Conservation (phyloP, 37 sponge, comb jelly and placozoan genomes). For the Chondrosia reniformis region DNA sequence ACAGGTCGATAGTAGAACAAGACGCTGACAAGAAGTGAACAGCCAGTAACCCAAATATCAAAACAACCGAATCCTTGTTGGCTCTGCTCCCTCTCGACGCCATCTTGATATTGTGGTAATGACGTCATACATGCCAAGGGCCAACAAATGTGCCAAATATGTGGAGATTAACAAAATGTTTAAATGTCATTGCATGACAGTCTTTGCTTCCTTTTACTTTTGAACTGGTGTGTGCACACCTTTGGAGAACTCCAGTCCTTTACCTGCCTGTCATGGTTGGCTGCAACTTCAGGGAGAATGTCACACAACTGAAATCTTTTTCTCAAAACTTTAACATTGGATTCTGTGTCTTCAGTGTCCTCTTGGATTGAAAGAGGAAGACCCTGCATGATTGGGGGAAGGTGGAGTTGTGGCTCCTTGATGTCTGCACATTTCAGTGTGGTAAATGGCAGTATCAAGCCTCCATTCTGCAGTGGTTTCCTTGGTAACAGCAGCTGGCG, state of each 20-base stretch:
- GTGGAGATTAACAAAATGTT: no score
- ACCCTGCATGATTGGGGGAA: slow-evolving; percentile 5
- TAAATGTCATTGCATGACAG: no score
- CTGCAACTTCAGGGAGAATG: not conserved
- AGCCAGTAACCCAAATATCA: not conserved
- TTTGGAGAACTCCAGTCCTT: no score
- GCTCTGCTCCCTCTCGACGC: no score
- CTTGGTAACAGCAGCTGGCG: slow-evolving; percentile 42
- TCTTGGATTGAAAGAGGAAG: not conserved
- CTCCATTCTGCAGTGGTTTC: slow-evolving; percentile 26
- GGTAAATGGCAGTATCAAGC: not conserved
- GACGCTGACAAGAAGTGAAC: not conserved
- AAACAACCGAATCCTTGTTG: no score
- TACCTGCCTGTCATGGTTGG: not conserved
- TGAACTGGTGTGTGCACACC: no score
- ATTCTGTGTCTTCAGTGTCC: not conserved
- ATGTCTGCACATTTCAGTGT: slow-evolving; percentile 21
- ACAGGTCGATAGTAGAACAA: not conserved
- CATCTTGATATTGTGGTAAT: no score
- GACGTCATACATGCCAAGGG: no score
- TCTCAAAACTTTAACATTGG: not conserved
- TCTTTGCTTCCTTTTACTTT: no score
- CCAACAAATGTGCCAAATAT: no score
- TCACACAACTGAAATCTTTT: not conserved
- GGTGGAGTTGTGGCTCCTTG: not conserved